A percentile compares a stretch with the other conserved stretches of the same genome.
Conservation (phyloP, 2,888 invertebrate species). For the Acanthopleura granulata region DNA sequence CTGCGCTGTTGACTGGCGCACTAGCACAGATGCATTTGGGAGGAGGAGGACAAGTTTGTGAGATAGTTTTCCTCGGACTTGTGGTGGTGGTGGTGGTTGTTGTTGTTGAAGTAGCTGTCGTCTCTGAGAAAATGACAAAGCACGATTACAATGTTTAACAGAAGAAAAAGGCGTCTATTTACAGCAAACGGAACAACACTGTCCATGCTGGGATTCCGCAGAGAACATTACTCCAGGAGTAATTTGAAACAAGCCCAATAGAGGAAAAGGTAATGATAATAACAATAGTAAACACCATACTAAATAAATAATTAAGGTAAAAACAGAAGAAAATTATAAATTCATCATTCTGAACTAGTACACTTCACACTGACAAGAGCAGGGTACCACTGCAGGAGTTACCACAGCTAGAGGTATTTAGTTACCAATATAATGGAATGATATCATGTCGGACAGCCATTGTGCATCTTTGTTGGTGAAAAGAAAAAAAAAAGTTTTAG, state of each 20-base stretch:
- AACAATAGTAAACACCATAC: too few relatives aligned
- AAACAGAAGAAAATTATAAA: too few relatives aligned
- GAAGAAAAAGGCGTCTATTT: background rate
- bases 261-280: too few relatives aligned
- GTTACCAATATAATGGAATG: conserved; percentile 14
- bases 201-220: background rate
- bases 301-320: too few relatives aligned
- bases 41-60: conserved; percentile 10
- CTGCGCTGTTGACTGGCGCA: conserved; percentile 3
- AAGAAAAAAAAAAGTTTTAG: background rate
- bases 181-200: background rate
- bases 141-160: too few relatives aligned
- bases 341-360: too few relatives aligned
- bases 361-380: too few relatives aligned
- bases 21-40: conserved; percentile 13
- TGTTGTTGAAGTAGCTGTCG: conserved; percentile 7
- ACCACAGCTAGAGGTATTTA: background rate
- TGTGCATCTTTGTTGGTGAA: background rate
- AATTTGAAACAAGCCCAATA: too few relatives aligned
- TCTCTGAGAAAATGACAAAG: conserved; percentile 4
- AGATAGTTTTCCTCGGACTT: background rate
- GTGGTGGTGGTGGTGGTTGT: background rate
- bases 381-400: too few relatives aligned
- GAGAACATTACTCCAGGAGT: too few relatives aligned
- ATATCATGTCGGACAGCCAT: conserved; percentile 12